Evolutionary conservation across 1,140 invertebrate species (phyloP), one percentile per base, ranked within the genome.

Genomic region (Macrosteles quadrilineatus): DNA sequence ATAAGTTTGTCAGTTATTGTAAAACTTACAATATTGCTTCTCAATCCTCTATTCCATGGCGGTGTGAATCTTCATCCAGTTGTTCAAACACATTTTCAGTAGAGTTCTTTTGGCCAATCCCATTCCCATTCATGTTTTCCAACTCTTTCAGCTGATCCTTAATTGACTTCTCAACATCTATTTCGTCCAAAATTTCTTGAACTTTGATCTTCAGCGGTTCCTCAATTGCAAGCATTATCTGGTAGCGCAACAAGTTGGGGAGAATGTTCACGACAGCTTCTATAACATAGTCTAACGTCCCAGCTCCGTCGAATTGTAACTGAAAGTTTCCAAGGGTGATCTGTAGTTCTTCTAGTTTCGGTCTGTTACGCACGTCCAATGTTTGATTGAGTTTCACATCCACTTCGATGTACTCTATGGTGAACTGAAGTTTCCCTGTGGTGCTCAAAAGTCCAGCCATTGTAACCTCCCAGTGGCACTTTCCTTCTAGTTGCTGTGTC

Each of bases 311-410:
- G 62, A 81, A 76, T 32, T 81, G 75, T 0, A 91, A 82, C 80
- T 93, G 91, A 72, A 94, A 92, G 76, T 94, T 94, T 19, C 93
- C 93, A 73, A 95, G 77, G 80, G 91, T 90, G 17, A 95, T 79
- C 74, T 93, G 85, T 12, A 94, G 81, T 66, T 91, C 87, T 75
- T 89, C 87, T 11, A 94, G 84, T 70, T 82, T 80, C 0, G 91
- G 87, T 17, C 83, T 85, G 71, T 92, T 87, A 57, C 91, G 83
- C 0, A 89, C 90, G 76, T 95, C 91, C 63, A 93, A 79, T 0
- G 90, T 85, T 77, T 94, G 92, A 71, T 86, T 89, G 0, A 93
- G 74, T 62, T 87, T 86, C 0, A 92, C 72, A 72, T 84, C 81
- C n/a, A 85, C 78, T 75, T 81, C 65, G 21, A 77, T 85, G 76